These are phyloP conservation scores for Subacronicta megacephala DNA, from an alignment of 2,888 invertebrate species.

Conservation along the genomic window DNA sequence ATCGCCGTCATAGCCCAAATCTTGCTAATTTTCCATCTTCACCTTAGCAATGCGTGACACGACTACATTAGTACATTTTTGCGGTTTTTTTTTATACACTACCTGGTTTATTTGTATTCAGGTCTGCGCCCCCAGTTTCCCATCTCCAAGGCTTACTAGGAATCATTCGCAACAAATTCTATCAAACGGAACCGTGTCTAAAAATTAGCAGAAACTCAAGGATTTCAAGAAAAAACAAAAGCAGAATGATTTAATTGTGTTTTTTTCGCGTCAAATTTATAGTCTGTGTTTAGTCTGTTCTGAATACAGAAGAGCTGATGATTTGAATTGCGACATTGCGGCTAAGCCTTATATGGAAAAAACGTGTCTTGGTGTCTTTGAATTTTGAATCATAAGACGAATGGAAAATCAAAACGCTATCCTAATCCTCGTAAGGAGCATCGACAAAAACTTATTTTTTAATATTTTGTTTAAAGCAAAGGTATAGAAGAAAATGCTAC, in stretches of 20 bases:
- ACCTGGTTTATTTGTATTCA: conserved; percentile 76
- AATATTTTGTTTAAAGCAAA: too few relatives aligned
- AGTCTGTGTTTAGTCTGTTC: conserved; percentile 33
- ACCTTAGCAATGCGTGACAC: conserved; percentile 60
- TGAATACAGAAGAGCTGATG: conserved; percentile 43
- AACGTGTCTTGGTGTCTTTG: conserved; percentile 3
- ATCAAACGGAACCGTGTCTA: conserved; percentile 73
- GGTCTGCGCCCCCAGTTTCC: conserved; percentile 58
- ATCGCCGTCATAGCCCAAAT: conserved; percentile 37
- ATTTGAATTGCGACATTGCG: conserved; percentile 36
- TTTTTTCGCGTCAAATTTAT: conserved; percentile 56
- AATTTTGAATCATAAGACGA: not conserved
- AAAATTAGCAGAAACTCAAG: conserved; percentile 80
- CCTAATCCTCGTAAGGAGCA: too few relatives aligned
- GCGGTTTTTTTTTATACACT: conserved; percentile 76
- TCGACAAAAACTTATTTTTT: too few relatives aligned
- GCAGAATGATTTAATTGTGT: conserved; percentile 67
- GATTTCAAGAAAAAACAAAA: conserved; percentile 68
- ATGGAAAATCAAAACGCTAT: conserved; percentile 1
- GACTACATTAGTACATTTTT: conserved; percentile 64
- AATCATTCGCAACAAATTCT: conserved; percentile 73
- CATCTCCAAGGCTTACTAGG: conserved; percentile 74
- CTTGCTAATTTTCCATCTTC: conserved; percentile 67
- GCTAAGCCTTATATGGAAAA: conserved; percentile 11
- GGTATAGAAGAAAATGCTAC: too few relatives aligned